Conservation (phyloP, 1,140 invertebrate species). For the Magallana gigas region DNA sequence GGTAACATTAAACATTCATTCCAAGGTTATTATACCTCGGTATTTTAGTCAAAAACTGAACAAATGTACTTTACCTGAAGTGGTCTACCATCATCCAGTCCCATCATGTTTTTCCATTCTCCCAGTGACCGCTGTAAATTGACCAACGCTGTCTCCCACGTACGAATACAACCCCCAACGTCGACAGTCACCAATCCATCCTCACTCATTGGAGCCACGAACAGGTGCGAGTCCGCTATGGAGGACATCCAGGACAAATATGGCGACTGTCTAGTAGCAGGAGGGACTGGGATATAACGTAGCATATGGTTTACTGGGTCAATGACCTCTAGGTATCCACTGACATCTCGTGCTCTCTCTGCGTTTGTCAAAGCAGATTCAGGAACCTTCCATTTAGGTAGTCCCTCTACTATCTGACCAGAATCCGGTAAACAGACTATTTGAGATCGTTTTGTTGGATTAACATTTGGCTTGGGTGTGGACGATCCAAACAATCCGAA, state of each 20-base stretch:
- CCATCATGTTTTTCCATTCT: conserved; percentile 81
- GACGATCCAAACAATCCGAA: conserved; percentile 32
- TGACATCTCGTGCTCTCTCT: conserved; percentile 58
- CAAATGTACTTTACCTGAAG: conserved; percentile 67
- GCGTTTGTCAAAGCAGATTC: conserved; percentile 69
- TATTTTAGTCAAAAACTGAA: background rate
- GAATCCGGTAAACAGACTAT: conserved; percentile 77
- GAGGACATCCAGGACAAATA: conserved; percentile 74
- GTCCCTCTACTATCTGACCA: conserved; percentile 79
- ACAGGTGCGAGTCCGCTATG: conserved; percentile 71
- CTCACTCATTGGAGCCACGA: conserved; percentile 78
- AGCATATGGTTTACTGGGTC: conserved; percentile 81
- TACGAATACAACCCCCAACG: conserved; percentile 80
- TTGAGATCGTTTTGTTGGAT: conserved; percentile 57
- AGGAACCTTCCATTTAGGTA: conserved; percentile 78
- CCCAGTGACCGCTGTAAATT: conserved; percentile 80
- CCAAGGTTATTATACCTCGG: no score
- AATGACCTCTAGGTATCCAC: conserved; percentile 83
- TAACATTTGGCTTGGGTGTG: background rate
- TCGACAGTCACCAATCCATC: conserved; percentile 83
- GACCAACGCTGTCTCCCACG: conserved; percentile 83
- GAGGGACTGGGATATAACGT: conserved; percentile 83
- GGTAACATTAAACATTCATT: background rate
- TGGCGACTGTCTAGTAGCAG: conserved; percentile 68
- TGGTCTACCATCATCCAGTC: conserved; percentile 72